Conservation (phyloP, 2,113 vertebrate genomes). For the Lepisosteus osseus region DNA sequence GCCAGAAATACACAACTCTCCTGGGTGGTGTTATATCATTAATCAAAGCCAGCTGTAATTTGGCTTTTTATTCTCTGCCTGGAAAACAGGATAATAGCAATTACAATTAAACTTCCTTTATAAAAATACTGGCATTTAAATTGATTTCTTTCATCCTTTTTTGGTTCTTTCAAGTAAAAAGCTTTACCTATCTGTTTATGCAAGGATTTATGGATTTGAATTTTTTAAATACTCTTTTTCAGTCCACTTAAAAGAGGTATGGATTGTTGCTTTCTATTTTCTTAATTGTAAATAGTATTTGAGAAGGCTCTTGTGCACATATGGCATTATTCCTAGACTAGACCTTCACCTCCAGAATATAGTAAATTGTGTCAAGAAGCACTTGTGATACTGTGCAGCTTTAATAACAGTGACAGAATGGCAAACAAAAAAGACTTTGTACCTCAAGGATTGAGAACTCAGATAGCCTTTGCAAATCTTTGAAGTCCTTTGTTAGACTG, state of each 20-base stretch:
- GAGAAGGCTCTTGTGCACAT: neutral
- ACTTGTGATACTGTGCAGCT: no score
- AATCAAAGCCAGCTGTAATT: constrained; percentile 29
- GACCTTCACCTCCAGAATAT: neutral
- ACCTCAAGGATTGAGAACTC: no score
- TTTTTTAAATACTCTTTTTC: neutral
- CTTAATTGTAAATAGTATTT: neutral
- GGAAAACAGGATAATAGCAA: constrained; percentile 35
- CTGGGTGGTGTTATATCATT: constrained; percentile 34
- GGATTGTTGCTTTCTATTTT: neutral
- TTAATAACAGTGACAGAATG: no score
- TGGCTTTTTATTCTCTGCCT: constrained; percentile 26
- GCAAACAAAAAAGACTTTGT: no score
- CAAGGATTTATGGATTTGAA: neutral
- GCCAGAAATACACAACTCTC: constrained; percentile 33
- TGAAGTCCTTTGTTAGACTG: no score
- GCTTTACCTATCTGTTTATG: no score
- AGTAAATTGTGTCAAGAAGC: neutral
- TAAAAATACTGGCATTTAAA: constrained; percentile 22
- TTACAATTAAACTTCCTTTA: constrained; percentile 22
- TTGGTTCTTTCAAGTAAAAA: constrained; percentile 31
- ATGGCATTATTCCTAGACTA: neutral
- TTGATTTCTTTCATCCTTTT: constrained; percentile 22
- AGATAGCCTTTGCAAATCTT: no score
- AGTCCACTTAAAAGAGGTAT: neutral